A percentile compares a stretch with the other conserved stretches of the same genome.
phyloP scores from a whole-genome alignment of 2,113 vertebrate genomes.

The Apteryx mantelli region DNA sequence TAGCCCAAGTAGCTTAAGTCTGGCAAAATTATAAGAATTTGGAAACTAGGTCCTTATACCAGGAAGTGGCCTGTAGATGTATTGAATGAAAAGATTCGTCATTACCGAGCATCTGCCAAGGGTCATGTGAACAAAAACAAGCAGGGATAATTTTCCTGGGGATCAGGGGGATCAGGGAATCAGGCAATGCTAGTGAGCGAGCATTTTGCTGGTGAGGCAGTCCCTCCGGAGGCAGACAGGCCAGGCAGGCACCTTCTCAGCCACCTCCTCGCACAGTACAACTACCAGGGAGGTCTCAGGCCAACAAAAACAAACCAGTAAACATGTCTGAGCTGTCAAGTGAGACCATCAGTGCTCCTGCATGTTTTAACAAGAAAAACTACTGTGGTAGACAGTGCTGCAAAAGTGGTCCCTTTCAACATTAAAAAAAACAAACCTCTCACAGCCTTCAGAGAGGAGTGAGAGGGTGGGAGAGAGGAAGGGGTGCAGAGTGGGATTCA shows the following conservation, averaged over 20 bases:
- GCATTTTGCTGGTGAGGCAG: neutral
- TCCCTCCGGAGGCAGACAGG: neutral
- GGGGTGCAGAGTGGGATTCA: neutral
- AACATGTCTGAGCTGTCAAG: neutral
- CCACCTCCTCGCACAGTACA: neutral
- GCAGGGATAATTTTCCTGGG: neutral
- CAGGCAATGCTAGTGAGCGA: neutral
- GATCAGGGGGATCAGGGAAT: neutral
- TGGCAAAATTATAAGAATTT: neutral
- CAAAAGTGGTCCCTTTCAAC: accelerated
- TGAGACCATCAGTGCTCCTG: neutral
- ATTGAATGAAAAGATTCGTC: neutral
- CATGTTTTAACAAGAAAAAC: neutral
- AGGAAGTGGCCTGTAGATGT: neutral
- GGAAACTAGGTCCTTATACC: neutral
- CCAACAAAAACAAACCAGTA: neutral
- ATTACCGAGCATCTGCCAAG: neutral
- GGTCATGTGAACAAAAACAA: neutral
- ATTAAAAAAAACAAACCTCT: neutral
- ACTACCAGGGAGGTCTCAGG: neutral
- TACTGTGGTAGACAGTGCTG: neutral
- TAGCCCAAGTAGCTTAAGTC: neutral
- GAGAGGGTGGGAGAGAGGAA: neutral
- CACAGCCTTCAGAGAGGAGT: neutral
- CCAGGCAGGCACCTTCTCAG: accelerated